A percentile compares a stretch with the other conserved stretches of the same genome.
These are phyloP conservation scores for Morbakka virulenta DNA, from an alignment of 30 jellyfish, hydroid and myxozoan species.

Conservation along the genomic window DNA sequence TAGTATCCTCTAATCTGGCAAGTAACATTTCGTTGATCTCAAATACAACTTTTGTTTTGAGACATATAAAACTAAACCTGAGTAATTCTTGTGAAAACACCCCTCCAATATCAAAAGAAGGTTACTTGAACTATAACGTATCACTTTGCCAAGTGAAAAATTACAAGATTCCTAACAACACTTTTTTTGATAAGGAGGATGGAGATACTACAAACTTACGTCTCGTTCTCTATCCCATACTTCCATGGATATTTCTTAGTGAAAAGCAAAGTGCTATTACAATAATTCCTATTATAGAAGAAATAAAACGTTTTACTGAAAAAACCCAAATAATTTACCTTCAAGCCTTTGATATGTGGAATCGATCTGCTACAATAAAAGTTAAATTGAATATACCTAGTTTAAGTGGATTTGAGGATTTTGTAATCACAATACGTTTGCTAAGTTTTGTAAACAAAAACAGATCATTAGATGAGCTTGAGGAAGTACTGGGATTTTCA, in stretches of 20 bases:
- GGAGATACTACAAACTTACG: conserved; percentile 29
- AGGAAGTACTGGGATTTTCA: not conserved
- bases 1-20: too few species aligned
- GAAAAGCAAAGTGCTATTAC: not conserved
- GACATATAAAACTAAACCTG: too few species aligned
- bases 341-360: not conserved
- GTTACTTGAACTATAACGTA: not conserved
- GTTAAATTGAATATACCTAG: not conserved
- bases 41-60: not conserved
- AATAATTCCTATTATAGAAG: not conserved
- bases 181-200: conserved; percentile 44
- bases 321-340: too few species aligned
- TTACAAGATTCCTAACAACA: conserved; percentile 31
- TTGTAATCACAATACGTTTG: not conserved
- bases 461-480: not conserved
- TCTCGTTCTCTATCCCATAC: not conserved
- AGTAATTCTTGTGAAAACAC: not conserved
- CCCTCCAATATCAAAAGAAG: conserved; percentile 35
- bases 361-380: not conserved
- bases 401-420: not conserved
- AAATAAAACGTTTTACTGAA: too few species aligned
- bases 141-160: conserved; percentile 8
- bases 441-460: not conserved
- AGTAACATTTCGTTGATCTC: not conserved
- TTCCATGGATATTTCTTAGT: not conserved